Base-by-base conservation (phyloP, 2,888 invertebrate genomes). In the Apantesis nais region DNA sequence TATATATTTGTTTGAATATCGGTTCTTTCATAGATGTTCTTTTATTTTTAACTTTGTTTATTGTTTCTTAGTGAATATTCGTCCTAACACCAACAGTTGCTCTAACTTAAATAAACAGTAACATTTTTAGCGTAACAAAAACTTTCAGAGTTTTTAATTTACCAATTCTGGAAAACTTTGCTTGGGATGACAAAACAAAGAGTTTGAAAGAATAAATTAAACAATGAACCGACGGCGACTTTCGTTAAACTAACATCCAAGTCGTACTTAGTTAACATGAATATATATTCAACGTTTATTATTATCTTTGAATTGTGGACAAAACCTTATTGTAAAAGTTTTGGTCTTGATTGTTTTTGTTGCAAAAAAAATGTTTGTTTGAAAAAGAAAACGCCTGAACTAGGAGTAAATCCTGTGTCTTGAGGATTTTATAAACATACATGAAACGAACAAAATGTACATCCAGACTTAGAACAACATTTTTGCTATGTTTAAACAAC, bases 121-220 rank as follows among this genome's bases (percentile, higher is more conserved):
- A 62, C 58, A 52, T 66, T 64, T 29, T 66, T 39, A n/a, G 9
- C 41, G 0, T 31, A 16, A 52, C 58, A 71, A 61, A 72, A 73
- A 69, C 62, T 62, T 70, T 22, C 12, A 7, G 34, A 12, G 63
- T 68, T 77, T 77, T 75, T 75, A 77, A 77, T 77, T 74, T 77
- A 70, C 52, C 70, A 67, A 75, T 73, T 72, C 69, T 29, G 25
- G 12, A 25, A 52, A 77, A 77, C 71, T 76, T 79, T 60, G 37
- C 39, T 66, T 68, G 52, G 71, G 52, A 80, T 76, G 82, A 78
- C 80, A 82, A 80, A 80, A 82, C 74, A 80, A 76, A 29, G 74
- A 82, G 74, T 82, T 82, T 66, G 70, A 61, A 82, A 80, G 80
- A 82, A 80, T 82, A 80, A 82, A 80, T 80, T 82, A 82, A 77